Percentiles rank a stretch among this genome's conserved stretches.
phyloP scores from a whole-genome alignment of 2,888 invertebrate species.

The Diaphora mendica region DNA sequence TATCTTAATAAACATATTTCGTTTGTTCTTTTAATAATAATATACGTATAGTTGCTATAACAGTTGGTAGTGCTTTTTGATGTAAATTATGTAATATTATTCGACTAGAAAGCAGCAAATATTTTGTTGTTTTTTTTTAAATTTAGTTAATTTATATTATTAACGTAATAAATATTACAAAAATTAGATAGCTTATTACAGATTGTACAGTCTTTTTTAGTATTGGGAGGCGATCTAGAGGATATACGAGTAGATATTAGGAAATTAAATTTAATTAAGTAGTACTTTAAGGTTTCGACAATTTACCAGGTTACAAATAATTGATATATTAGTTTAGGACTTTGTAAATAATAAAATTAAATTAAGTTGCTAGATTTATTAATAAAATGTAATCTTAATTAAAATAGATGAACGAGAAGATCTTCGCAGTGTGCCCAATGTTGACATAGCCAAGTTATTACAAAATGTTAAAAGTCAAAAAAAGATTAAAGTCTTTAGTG shows the following conservation, averaged over 20 bases:
- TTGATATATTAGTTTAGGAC: too few species aligned
- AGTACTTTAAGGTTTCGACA: too few species aligned
- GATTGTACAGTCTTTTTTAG: neutral
- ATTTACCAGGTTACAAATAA: too few species aligned
- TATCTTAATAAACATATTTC: too few species aligned
- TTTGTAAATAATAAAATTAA: neutral
- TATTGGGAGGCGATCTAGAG: neutral
- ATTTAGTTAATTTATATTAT: neutral
- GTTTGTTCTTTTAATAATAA: too few species aligned
- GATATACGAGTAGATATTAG: neutral
- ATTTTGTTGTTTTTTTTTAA: neutral
- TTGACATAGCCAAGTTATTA: slow-evolving; percentile 81
- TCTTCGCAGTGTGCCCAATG: slow-evolving; percentile 78
- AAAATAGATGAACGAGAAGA: slow-evolving; percentile 80
- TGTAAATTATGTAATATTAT: neutral
- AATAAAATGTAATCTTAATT: neutral
- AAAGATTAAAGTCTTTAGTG: slow-evolving; percentile 73
- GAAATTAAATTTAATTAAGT: too few species aligned
- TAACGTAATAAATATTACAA: neutral
- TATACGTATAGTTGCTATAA: neutral
- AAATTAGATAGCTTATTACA: neutral
- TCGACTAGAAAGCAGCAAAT: neutral
- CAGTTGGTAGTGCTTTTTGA: neutral
- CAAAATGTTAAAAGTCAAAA: slow-evolving; percentile 74
- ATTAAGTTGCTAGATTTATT: neutral